A percentile compares a stretch with the other conserved stretches of the same genome.
Conservation (phyloP, 2,797 vertebrate genomes). For the Pangasius macronema region DNA sequence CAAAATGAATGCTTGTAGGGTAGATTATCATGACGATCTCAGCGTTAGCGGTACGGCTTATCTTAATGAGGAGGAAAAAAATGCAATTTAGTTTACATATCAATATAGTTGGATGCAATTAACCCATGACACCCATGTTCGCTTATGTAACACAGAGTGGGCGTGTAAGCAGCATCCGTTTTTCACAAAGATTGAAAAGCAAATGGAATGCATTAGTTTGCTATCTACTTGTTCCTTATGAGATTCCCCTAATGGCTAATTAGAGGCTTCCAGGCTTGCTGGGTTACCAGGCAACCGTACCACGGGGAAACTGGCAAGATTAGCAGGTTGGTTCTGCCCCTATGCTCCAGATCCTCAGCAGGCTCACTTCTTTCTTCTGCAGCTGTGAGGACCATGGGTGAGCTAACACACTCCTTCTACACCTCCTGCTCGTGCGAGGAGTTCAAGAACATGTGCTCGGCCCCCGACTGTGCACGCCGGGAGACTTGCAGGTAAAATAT, state of each 20-base stretch:
- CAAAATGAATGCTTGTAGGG: neutral
- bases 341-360: constrained; percentile 40
- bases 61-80: neutral
- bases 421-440: constrained; percentile 38
- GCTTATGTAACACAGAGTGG: neutral
- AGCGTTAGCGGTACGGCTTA: neutral
- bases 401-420: constrained; percentile 32
- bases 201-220: constrained; percentile 30
- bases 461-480: neutral
- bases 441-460: neutral
- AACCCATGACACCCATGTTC: neutral
- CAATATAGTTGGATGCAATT: constrained; percentile 14
- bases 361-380: constrained; percentile 46
- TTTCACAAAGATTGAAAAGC: constrained; percentile 18
- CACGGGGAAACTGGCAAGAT: constrained; percentile 52
- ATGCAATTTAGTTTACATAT: neutral
- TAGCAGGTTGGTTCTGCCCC: constrained; percentile 47
- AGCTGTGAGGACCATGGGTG: constrained; percentile 47
- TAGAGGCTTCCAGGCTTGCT: constrained; percentile 56
- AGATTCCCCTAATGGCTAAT: constrained; percentile 62
- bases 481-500: neutral
- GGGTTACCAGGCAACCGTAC: constrained; percentile 61
- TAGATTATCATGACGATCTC: neutral
- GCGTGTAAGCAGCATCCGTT: neutral
- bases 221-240: constrained; percentile 37